phyloP scores from a whole-genome alignment of 2,797 vertebrate genomes.

The Bradypodion pumilum region DNA sequence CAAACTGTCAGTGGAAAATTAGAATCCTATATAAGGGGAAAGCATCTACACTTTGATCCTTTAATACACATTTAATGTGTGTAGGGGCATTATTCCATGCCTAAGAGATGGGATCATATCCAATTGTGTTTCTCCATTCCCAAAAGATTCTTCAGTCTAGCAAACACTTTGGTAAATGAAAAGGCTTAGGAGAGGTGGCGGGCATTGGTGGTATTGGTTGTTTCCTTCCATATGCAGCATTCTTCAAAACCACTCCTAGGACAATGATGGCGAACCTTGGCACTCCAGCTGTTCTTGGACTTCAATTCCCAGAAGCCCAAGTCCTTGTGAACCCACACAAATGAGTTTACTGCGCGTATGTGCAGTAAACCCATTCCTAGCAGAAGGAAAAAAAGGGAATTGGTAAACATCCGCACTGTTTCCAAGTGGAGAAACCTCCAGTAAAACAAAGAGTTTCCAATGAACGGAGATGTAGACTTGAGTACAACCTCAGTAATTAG shows the following conservation, averaged over 20 bases:
- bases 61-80: too few relatives aligned
- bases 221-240: neutral
- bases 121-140: neutral
- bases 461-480: neutral
- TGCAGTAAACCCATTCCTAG: too few relatives aligned
- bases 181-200: neutral
- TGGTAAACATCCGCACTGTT: neutral
- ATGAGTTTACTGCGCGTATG: too few relatives aligned
- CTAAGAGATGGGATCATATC: neutral
- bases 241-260: neutral
- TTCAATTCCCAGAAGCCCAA: too few relatives aligned
- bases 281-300: too few relatives aligned
- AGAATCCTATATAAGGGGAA: neutral
- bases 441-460: neutral
- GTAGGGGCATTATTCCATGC: too few relatives aligned
- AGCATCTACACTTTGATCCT: neutral
- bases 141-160: neutral
- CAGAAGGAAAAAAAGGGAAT: neutral
- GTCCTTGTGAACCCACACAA: too few relatives aligned
- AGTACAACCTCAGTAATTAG: rapidly evolving
- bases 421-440: neutral
- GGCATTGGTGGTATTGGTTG: too few relatives aligned
- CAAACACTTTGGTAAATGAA: neutral
- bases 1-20: neutral
- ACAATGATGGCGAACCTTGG: too few relatives aligned